Evolutionary conservation across 2,888 invertebrate species (phyloP).

Genomic region (Trachelus stipa): DNA sequence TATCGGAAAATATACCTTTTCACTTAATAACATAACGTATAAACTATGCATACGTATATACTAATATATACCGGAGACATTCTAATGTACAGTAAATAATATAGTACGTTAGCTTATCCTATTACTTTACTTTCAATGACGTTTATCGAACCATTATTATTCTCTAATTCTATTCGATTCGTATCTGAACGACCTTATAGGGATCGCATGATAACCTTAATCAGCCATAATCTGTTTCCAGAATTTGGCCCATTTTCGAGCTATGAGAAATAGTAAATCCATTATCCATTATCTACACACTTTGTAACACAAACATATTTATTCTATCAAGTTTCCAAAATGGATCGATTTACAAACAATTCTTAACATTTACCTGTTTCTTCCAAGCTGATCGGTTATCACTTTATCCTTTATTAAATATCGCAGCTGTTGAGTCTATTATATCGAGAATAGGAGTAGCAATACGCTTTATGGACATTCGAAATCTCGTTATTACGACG

Average conservation of each 20-base stretch:
- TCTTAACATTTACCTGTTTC: neutral
- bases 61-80: neutral
- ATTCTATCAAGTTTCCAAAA: neutral
- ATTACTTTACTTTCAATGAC: neutral
- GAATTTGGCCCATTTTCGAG: neutral
- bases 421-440: neutral
- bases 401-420: neutral
- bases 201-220: neutral
- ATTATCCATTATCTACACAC: neutral
- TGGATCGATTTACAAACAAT: neutral
- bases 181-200: neutral
- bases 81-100: neutral
- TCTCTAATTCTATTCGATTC: neutral
- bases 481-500: slow-evolving; percentile 43
- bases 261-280: neutral
- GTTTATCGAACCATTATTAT: neutral
- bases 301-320: neutral
- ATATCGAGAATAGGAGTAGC: slow-evolving; percentile 8
- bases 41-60: neutral
- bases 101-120: neutral
- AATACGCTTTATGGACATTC: slow-evolving; percentile 36
- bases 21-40: neutral
- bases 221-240: neutral
- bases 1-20: neutral
- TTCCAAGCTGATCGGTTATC: neutral